Conservation (phyloP, 2,113 vertebrate genomes). For the Melozone crissalis region DNA sequence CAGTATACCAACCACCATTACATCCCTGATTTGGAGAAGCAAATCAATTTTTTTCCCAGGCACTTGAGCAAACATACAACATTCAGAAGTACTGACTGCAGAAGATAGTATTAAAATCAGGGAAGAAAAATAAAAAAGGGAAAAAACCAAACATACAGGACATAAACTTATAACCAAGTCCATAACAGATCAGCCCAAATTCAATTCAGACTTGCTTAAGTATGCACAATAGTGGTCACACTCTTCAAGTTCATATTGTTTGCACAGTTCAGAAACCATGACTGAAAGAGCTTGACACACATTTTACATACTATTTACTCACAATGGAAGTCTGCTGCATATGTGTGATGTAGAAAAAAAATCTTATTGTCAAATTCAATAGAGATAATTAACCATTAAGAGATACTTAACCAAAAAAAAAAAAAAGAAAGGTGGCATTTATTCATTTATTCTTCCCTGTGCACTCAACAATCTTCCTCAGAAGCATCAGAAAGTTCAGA, state of each 20-base stretch:
- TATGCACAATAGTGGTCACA: background rate
- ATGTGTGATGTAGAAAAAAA: background rate
- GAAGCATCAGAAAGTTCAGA: background rate
- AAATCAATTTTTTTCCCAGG: background rate
- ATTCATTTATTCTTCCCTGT: background rate
- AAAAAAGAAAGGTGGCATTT: background rate
- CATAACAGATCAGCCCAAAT: background rate
- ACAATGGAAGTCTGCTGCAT: background rate
- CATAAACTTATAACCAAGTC: background rate
- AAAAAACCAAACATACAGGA: background rate
- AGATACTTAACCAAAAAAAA: background rate
- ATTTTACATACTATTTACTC: background rate
- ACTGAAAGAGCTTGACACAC: background rate
- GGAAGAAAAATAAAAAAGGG: accelerated
- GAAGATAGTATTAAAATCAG: background rate
- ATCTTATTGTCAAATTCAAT: background rate
- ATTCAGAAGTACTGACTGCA: background rate
- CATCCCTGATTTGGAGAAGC: background rate
- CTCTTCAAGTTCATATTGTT: background rate
- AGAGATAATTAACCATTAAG: background rate
- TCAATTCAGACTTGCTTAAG: background rate
- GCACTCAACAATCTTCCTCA: background rate
- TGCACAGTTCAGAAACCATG: background rate
- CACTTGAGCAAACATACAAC: background rate
- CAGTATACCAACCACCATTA: background rate